Evolutionary conservation across 2,113 vertebrate species (phyloP), one percentile per base, ranked within the genome.

Genomic region (Colius striatus): DNA sequence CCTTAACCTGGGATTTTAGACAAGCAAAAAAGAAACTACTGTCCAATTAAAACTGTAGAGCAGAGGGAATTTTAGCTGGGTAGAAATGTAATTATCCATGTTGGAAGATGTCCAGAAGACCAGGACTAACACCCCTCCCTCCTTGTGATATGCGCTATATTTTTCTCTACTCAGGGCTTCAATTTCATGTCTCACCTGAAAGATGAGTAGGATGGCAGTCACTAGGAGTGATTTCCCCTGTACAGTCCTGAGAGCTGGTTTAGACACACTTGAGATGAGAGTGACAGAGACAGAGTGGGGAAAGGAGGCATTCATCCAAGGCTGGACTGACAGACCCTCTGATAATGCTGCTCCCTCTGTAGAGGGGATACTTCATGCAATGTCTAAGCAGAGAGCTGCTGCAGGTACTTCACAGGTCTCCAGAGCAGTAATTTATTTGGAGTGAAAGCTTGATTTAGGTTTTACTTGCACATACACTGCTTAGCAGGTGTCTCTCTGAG

Each of bases 401-500:
- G 83, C 51, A 81, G 93, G 85, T 87, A 72, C 25, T 86, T 94
- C 83, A 78, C 79, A 81, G 86, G 54, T 92, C 88, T 96, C 85
- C 0, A 1, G 61, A 90, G 38, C 70, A 34, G 76, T 95, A 93
- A 96, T 95, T 94, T 96, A 94, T 92, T 75, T 93, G 90, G 72
- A 93, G 68, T 47, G 53, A 79, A 90, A 94, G 57, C 57, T 78
- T 97, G 85, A 95, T 94, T 97, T 96, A 97, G 73, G 50, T 93
- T 94, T 96, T 82, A 87, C 68, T 95, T 86, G 87, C 79, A 85
- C 27, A 41, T 84, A 84, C 65, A 68, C 62, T 71, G 90, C 92
- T 94, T 93, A 90, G 83, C 41, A 96, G 79, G 57, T 89, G 83
- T 84, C 92, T 88, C 85, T 93, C 88, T 78, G 73, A 92, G 79